phyloP scores from a whole-genome alignment of 2,797 vertebrate genomes.

The Lutjanus argentimaculatus region DNA sequence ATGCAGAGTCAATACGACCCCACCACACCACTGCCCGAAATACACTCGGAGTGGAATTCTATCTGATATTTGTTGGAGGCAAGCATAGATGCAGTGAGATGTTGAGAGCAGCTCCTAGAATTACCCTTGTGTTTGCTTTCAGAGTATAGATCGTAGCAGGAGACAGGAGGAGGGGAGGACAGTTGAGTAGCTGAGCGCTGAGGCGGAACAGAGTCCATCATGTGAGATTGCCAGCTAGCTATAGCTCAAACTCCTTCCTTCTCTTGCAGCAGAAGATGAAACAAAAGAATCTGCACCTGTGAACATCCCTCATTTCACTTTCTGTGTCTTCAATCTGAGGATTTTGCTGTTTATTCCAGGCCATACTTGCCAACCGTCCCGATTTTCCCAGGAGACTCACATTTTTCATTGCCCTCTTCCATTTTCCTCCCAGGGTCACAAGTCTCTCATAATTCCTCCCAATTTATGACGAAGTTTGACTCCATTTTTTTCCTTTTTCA shows the following conservation, averaged over 20 bases:
- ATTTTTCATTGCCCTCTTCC: too few species aligned
- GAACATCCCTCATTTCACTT: constrained; percentile 51
- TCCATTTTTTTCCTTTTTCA: too few species aligned
- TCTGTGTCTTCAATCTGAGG: constrained; percentile 19
- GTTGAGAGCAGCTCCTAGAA: constrained; percentile 78
- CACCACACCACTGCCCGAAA: constrained; percentile 70
- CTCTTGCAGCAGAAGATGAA: constrained; percentile 45
- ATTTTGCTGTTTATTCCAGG: constrained; percentile 2
- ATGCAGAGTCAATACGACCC: constrained; percentile 83
- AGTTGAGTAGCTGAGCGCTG: constrained; percentile 57
- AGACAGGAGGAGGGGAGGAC: constrained; percentile 18
- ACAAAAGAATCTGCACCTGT: constrained; percentile 55
- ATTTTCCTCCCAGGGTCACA: too few species aligned
- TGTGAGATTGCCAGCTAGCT: constrained; percentile 52
- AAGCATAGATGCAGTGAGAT: constrained; percentile 73
- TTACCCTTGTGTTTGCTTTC: constrained; percentile 80
- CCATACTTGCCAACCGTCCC: too few species aligned
- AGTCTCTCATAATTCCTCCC: too few species aligned
- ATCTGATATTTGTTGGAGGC: constrained; percentile 82
- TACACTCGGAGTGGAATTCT: constrained; percentile 75
- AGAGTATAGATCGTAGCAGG: constrained; percentile 68
- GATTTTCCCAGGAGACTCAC: too few species aligned
- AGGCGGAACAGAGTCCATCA: constrained; percentile 73
- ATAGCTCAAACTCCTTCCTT: constrained; percentile 13
- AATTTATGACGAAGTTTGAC: too few species aligned